A percentile compares a stretch with the other conserved stretches of the same genome.
Conservation (phyloP, 2,888 invertebrate genomes). For the Liopterus haemorrhoidalis region DNA sequence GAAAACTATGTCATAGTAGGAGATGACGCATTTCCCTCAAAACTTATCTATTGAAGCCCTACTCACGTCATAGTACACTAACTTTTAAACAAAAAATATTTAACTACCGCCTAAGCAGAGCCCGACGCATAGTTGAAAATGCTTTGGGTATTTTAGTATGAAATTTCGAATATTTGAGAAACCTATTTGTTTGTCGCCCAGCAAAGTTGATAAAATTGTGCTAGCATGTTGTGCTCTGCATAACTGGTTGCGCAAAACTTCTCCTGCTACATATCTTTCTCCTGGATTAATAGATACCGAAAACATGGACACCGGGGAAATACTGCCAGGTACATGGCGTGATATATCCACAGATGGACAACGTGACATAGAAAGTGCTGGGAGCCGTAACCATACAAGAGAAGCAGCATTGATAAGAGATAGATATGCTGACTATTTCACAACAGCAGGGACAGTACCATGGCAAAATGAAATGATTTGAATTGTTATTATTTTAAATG, state of each 20-base stretch:
- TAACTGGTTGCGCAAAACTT: conserved; percentile 15
- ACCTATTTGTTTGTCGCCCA: not conserved
- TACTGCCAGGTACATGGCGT: conserved; percentile 2
- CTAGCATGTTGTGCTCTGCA: conserved; percentile 7
- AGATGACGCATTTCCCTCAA: conserved; percentile 12
- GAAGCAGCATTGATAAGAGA: too few relatives aligned
- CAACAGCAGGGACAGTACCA: too few relatives aligned
- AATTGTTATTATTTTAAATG: too few relatives aligned
- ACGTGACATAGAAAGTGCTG: too few relatives aligned
- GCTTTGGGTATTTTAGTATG: too few relatives aligned
- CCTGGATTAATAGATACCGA: conserved; percentile 4
- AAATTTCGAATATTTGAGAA: conserved; percentile 11
- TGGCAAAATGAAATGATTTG: too few relatives aligned
- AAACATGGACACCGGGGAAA: not conserved
- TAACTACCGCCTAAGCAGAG: conserved; percentile 13
- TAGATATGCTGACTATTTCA: too few relatives aligned
- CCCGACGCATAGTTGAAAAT: too few relatives aligned
- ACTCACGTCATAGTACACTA: conserved; percentile 3
- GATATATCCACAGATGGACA: conserved; percentile 3
- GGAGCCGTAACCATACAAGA: too few relatives aligned
- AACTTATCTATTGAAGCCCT: conserved; percentile 14
- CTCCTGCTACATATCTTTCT: conserved; percentile 2
- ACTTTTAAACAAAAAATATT: conserved; percentile 9
- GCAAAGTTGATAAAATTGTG: conserved; percentile 8
- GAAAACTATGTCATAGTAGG: conserved; percentile 11